These are phyloP conservation scores for Condylura cristata DNA, from an alignment of 2,113 vertebrate species.

Conservation along the genomic window DNA sequence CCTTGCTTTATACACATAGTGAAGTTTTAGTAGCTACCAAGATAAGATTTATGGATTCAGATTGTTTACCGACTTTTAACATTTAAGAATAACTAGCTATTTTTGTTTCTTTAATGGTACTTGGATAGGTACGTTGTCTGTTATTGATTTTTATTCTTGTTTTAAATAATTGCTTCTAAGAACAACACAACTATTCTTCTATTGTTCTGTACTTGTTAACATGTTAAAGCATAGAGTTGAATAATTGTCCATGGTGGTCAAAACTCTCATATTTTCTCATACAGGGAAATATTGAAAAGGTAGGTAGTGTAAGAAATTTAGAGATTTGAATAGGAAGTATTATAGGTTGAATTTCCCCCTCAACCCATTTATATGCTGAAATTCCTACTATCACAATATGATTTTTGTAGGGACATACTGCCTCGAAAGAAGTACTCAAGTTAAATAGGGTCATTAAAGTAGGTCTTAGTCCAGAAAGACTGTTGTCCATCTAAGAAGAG, in stretches of 20 bases:
- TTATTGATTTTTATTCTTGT: slow-evolving; percentile 16
- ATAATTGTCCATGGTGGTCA: not conserved
- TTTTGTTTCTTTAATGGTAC: slow-evolving; percentile 53
- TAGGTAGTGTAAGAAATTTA: not conserved
- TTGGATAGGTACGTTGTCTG: not conserved
- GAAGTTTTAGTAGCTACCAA: slow-evolving; percentile 1
- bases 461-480: not conserved
- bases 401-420: not conserved
- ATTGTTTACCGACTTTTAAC: not conserved
- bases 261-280: not conserved
- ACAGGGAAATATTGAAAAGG: not conserved
- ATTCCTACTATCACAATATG: not conserved
- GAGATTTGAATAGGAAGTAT: not conserved
- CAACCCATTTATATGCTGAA: not conserved
- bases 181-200: not conserved
- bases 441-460: not conserved
- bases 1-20: slow-evolving; percentile 14
- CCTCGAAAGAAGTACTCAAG: not conserved
- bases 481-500: not conserved
- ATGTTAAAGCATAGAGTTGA: not conserved
- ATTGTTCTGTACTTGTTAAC: not conserved
- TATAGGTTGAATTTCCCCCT: not conserved
- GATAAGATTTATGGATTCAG: not conserved
- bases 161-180: slow-evolving; percentile 17
- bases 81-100: slow-evolving; percentile 36